Conservation (phyloP, 2,797 vertebrate genomes). For the Mycteria americana region DNA sequence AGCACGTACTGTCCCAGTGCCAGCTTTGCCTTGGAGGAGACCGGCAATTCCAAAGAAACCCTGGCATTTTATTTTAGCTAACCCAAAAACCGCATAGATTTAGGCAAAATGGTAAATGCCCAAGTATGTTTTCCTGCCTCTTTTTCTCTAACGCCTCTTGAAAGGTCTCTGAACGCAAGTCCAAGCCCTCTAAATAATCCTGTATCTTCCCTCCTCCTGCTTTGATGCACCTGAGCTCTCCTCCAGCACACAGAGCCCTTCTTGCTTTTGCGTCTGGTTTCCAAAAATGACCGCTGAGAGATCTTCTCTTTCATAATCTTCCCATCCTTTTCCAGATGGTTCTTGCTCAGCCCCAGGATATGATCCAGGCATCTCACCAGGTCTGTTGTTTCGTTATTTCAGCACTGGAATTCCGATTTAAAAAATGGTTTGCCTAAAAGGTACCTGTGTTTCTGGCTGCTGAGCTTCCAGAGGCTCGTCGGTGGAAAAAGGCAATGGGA, state of each 20-base stretch:
- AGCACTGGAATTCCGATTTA: not conserved
- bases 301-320: not conserved
- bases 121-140: not conserved
- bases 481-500: not conserved
- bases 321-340: not conserved
- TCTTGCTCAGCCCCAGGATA: not conserved
- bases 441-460: not conserved
- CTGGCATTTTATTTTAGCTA: not conserved
- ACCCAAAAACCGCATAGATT: not conserved
- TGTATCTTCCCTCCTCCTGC: not conserved
- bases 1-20: not conserved
- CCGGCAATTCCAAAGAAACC: not conserved
- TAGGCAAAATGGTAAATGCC: conserved; percentile 21
- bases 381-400: not conserved
- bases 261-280: not conserved
- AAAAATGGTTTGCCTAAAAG: fast-evolving
- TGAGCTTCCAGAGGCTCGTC: not conserved
- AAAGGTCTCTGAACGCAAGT: not conserved
- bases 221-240: conserved; percentile 45
- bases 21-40: not conserved
- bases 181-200: conserved; percentile 3
- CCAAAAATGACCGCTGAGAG: not conserved
- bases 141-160: not conserved
- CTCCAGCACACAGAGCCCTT: not conserved
- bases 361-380: not conserved